Percentiles rank a stretch among this genome's conserved stretches.
These are phyloP conservation scores for Crocodylus rhombifer DNA, from an alignment of 2,797 vertebrate genomes.

Conservation along the genomic window DNA sequence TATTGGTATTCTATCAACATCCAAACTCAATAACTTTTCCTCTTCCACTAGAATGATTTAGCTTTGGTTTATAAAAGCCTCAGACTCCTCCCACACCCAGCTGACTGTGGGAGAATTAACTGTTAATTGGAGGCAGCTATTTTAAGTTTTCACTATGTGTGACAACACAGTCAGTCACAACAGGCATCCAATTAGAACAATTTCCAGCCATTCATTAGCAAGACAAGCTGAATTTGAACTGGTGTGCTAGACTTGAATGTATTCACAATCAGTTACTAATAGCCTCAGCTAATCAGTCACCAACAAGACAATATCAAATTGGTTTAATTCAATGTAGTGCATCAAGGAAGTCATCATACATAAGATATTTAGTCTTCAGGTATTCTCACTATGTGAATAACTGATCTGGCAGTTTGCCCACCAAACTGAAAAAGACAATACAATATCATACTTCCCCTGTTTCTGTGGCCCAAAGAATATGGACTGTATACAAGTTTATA, in stretches of 20 bases:
- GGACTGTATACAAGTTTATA: too few species aligned
- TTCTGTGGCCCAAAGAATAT: not conserved
- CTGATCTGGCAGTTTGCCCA: not conserved
- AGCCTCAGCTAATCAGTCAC: not conserved
- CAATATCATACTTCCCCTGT: slow-evolving; percentile 5
- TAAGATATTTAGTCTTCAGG: slow-evolving; percentile 36
- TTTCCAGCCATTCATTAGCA: slow-evolving; percentile 32
- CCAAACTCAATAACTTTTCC: not conserved
- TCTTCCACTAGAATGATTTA: not conserved
- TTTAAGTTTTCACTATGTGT: not conserved
- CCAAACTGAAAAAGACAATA: not conserved
- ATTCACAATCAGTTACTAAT: slow-evolving; percentile 28
- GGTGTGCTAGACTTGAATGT: not conserved
- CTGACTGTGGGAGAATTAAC: not conserved
- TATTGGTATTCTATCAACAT: not conserved
- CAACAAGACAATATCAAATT: slow-evolving; percentile 10
- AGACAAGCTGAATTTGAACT: not conserved
- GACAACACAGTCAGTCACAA: slow-evolving; percentile 20
- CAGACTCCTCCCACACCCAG: not conserved
- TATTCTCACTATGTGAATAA: not conserved
- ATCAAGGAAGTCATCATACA: slow-evolving; percentile 49
- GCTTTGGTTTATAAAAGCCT: not conserved
- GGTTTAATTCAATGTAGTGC: slow-evolving; percentile 35
- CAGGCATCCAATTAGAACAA: slow-evolving; percentile 10
- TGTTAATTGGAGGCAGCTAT: not conserved